phyloP scores from a whole-genome alignment of 2,797 vertebrate species.

The Moxostoma hubbsi region DNA sequence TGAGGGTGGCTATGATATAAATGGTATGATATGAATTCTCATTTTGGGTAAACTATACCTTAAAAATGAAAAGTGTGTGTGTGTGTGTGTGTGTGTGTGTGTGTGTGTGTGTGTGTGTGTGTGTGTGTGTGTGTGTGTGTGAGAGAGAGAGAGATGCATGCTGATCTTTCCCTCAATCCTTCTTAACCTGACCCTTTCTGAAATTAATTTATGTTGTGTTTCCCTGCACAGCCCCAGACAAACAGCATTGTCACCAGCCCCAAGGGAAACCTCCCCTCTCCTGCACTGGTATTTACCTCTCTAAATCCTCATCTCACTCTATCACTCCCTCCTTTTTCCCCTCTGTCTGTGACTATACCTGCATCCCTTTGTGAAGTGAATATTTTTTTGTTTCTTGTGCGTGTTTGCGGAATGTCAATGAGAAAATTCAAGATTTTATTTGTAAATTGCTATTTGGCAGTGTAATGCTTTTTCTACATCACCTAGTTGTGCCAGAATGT shows the following conservation, averaged over 20 bases:
- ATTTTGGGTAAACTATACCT: no score
- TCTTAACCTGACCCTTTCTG: conserved; percentile 53
- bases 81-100: conserved; percentile 22
- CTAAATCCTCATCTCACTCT: conserved; percentile 38
- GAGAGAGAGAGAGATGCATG: neutral
- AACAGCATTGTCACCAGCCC: conserved; percentile 95
- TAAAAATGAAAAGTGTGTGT: conserved; percentile 2
- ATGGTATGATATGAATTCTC: no score
- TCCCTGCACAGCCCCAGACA: conserved; percentile 90
- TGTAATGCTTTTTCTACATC: no score
- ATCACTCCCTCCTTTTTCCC: conserved; percentile 14
- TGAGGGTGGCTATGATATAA: no score
- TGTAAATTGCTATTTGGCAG: no score
- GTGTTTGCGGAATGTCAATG: neutral
- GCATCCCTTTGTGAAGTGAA: neutral
- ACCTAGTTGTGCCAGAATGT: no score
- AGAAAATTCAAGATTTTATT: neutral
- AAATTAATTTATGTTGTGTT: conserved; percentile 76
- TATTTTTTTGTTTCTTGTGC: neutral
- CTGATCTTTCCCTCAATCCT: conserved; percentile 37
- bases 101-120: conserved; percentile 1
- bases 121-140: neutral
- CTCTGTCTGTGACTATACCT: neutral
- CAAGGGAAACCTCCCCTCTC: conserved; percentile 91
- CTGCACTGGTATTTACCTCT: conserved; percentile 51